Conservation (phyloP, 2,113 vertebrate genomes). For the Erythrocebus patas region DNA sequence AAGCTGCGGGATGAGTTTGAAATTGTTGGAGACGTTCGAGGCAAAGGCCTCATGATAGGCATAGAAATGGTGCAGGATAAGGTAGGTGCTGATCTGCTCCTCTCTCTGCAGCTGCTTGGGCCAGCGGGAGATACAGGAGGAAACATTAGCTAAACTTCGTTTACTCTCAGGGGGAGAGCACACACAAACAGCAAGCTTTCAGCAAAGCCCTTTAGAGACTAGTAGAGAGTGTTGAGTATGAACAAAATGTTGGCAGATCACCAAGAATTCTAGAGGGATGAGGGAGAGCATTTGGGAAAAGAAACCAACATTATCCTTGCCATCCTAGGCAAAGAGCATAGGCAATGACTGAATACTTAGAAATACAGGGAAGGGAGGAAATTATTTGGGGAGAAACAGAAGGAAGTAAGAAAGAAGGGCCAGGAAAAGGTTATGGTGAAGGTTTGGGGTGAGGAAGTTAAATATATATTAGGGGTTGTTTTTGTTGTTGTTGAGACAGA, state of each 20-base stretch:
- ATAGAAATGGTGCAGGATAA: constrained; percentile 96
- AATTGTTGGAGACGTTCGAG: constrained; percentile 94
- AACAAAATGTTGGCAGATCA: background rate
- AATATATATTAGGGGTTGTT: background rate
- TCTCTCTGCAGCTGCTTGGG: background rate
- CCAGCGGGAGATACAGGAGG: too few relatives aligned
- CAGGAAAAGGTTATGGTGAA: background rate
- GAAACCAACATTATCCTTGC: background rate
- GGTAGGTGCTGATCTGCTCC: constrained; percentile 80
- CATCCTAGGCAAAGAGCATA: background rate
- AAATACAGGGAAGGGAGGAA: background rate
- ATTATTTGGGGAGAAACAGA: background rate
- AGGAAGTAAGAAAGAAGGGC: background rate
- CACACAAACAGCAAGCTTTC: background rate
- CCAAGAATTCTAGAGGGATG: background rate
- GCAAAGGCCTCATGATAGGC: constrained; percentile 95
- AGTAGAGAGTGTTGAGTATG: too few relatives aligned
- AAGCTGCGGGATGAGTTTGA: constrained; percentile 92
- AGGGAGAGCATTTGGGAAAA: background rate
- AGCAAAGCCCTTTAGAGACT: background rate
- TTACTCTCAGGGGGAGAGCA: background rate
- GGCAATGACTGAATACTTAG: background rate
- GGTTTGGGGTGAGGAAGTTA: background rate
- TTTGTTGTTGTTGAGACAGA: too few relatives aligned
- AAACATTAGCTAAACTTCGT: background rate